Evolutionary conservation across 1,140 invertebrate species (phyloP).

Genomic region (Ruditapes philippinarum): DNA sequence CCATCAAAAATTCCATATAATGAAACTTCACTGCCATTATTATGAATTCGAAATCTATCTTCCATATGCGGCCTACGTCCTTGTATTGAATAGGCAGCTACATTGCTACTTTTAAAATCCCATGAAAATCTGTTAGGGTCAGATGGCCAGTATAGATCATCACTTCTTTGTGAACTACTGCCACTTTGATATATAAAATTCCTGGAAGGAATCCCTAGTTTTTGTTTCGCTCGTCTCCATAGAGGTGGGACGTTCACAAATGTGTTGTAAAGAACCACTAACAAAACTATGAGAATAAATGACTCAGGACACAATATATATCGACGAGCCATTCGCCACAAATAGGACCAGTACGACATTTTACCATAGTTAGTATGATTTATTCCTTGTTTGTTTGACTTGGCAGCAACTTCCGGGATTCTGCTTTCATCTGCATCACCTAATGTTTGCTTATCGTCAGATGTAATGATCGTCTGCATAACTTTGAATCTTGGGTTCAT

Average conservation of each 20-base stretch:
- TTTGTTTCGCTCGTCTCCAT: constrained; percentile 75
- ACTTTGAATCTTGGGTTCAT: background rate
- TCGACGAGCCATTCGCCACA: constrained; percentile 32
- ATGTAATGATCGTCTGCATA: background rate
- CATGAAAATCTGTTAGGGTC: constrained; percentile 87
- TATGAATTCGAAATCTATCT: constrained; percentile 94
- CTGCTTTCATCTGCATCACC: constrained; percentile 12
- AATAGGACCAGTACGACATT: constrained; percentile 34
- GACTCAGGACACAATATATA: constrained; percentile 79
- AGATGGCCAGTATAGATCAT: constrained; percentile 39
- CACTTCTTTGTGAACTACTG: background rate
- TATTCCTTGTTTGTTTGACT: background rate
- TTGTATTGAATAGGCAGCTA: constrained; percentile 95
- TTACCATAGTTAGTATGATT: constrained; percentile 13
- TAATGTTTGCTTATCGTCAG: background rate
- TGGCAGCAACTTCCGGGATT: constrained; percentile 45
- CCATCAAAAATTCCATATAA: constrained; percentile 98
- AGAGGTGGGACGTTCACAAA: constrained; percentile 75
- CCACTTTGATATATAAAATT: background rate
- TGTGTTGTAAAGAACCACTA: constrained; percentile 79
- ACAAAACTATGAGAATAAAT: constrained; percentile 71
- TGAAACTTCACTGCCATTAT: constrained; percentile 92
- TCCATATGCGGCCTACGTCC: constrained; percentile 96
- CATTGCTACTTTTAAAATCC: constrained; percentile 91
- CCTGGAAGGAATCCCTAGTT: constrained; percentile 69